Evolutionary conservation across 2,888 invertebrate genomes (phyloP), one percentile per base, ranked within the genome.

Genomic region (Sphinx pinastri): DNA sequence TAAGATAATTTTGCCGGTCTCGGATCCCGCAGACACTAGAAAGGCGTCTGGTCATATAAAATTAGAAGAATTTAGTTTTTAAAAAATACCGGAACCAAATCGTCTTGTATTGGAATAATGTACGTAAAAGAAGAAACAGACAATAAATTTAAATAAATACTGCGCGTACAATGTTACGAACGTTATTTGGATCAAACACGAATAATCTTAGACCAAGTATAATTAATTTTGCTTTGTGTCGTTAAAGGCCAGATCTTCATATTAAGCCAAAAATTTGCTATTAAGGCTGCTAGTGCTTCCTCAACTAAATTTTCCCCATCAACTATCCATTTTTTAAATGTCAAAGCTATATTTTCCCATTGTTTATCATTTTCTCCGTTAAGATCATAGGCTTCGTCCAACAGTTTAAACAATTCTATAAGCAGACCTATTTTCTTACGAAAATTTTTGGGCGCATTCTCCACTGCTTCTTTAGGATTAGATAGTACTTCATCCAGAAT

Each of bases 221-320:
- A 73, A 58, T 80, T 79, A 8, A 89, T 73, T 74, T 80, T 77
- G 59, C 70, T 80, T 74, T 84, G 87, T 3, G 74, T 73, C 7
- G 78, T 73, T 11, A 80, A 59, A 4, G 86, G 82, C 88, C 88
- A 89, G 66, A 78, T 76, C 71, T 79, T 79, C 25, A 83, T 67
- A 76, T 88, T 88, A 1, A 77, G 51, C 54, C 67, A 54, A 14
- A 67, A 54, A 38, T 67, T 67, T 8, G n/a, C 31, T 7, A 52
- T 13, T 12, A 67, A 38, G 13, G 67, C 67, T 19, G 52, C 38
- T 10, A 67, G 31, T n/a, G 67, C 31, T n/a, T 54, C 38, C 11
- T 67, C 38, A 11, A n/a, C 52, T 51, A 54, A 8, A 54, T 54
- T 67, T 5, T 76, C 77, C 74, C 74, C 8, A 74, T 31, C 79